Conservation (phyloP, 2,888 invertebrate genomes). For the Drosophila anceps region DNA sequence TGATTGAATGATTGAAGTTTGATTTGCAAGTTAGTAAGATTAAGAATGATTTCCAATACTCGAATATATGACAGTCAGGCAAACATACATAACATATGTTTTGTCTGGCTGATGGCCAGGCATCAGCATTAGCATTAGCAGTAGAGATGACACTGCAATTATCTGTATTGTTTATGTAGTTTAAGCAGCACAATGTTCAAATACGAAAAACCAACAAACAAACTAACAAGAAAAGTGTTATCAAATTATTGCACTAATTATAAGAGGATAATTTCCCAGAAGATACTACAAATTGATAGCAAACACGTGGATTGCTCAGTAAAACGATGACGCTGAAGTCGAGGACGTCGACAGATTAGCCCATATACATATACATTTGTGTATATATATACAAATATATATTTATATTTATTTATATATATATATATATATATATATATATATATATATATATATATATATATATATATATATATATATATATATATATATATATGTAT, state of each 20-base stretch:
- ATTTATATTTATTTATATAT: too few relatives aligned
- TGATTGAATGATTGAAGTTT: slow-evolving; percentile 25
- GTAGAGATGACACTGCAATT: slow-evolving; percentile 52
- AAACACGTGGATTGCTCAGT: slow-evolving; percentile 45
- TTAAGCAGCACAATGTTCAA: slow-evolving; percentile 57
- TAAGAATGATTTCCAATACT: slow-evolving; percentile 60
- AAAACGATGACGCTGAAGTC: slow-evolving; percentile 18
- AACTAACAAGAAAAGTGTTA: slow-evolving; percentile 48
- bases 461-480: slow-evolving; percentile 2
- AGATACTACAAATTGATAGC: slow-evolving; percentile 46
- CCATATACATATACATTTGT: slow-evolving; percentile 11
- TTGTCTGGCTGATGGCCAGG: slow-evolving; percentile 25
- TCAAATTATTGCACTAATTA: slow-evolving; percentile 66
- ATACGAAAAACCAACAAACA: slow-evolving; percentile 35
- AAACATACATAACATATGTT: not conserved
- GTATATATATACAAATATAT: too few relatives aligned
- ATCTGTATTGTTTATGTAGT: slow-evolving; percentile 46
- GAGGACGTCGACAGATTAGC: slow-evolving; percentile 15
- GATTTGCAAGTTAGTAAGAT: slow-evolving; percentile 47
- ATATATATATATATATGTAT: slow-evolving; percentile 30
- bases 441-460: slow-evolving; percentile 35
- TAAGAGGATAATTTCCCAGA: slow-evolving; percentile 48
- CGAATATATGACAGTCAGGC: slow-evolving; percentile 61
- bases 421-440: slow-evolving; percentile 12
- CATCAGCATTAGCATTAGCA: slow-evolving; percentile 46